phyloP scores from a whole-genome alignment of 2,888 invertebrate species.

The Scaptomyza cyrtandrae region DNA sequence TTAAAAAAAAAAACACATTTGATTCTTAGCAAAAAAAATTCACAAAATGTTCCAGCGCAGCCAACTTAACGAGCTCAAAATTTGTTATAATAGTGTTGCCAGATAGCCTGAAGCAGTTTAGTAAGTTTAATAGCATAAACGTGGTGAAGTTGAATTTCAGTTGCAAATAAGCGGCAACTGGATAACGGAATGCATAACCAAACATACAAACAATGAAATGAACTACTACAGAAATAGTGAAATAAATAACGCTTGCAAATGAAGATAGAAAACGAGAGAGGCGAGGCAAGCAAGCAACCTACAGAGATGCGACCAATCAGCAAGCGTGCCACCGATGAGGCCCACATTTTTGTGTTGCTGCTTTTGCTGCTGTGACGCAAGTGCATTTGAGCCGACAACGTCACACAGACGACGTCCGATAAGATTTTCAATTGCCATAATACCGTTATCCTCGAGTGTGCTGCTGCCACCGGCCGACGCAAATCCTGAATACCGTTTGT shows the following conservation, averaged over 20 bases:
- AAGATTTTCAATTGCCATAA: slow-evolving; percentile 83
- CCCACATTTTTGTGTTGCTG: slow-evolving; percentile 80
- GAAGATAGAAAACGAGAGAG: slow-evolving; percentile 3
- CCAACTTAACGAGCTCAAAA: slow-evolving; percentile 13
- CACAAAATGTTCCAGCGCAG: not conserved
- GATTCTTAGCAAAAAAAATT: too few species aligned
- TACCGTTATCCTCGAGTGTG: slow-evolving; percentile 81
- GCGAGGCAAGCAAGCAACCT: slow-evolving; percentile 83
- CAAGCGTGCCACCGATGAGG: slow-evolving; percentile 82
- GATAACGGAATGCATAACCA: not conserved
- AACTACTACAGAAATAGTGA: slow-evolving; percentile 1
- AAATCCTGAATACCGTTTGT: slow-evolving; percentile 78
- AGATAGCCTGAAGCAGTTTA: slow-evolving; percentile 1
- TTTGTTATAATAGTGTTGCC: slow-evolving; percentile 16
- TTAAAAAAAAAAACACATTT: too few species aligned
- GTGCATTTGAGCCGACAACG: slow-evolving; percentile 75
- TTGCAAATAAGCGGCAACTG: not conserved
- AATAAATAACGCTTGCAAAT: slow-evolving; percentile 35
- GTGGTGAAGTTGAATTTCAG: slow-evolving; percentile 5
- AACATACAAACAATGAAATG: slow-evolving; percentile 1
- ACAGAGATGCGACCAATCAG: slow-evolving; percentile 84
- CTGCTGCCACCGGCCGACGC: slow-evolving; percentile 46
- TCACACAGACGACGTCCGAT: slow-evolving; percentile 82
- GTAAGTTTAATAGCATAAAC: slow-evolving; percentile 3
- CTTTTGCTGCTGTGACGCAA: slow-evolving; percentile 64